Percentiles rank a stretch among this genome's conserved stretches.
phyloP scores from a whole-genome alignment of 92 coral and sea anemone genomes.

The Diadumene lineata region DNA sequence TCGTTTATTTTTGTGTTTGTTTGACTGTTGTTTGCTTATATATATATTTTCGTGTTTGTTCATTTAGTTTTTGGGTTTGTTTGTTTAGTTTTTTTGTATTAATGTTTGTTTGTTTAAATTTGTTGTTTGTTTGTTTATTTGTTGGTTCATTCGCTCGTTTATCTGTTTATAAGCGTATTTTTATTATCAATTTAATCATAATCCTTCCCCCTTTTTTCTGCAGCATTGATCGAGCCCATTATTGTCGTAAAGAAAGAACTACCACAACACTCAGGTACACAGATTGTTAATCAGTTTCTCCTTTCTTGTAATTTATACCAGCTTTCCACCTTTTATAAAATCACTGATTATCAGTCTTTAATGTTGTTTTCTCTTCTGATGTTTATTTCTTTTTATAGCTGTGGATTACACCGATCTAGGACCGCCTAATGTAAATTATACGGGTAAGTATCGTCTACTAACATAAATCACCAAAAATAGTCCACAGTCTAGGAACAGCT shows the following conservation, averaged over 20 bases:
- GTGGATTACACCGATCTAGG: slow-evolving; percentile 32
- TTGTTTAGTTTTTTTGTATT: no score
- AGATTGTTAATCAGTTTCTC: not conserved
- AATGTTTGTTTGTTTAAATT: no score
- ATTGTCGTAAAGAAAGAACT: slow-evolving; percentile 22
- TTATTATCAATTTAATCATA: not conserved
- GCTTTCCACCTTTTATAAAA: no score
- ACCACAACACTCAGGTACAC: slow-evolving; percentile 28
- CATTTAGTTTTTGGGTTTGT: no score
- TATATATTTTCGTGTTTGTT: not conserved
- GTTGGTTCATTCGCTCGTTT: not conserved
- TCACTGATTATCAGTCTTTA: no score
- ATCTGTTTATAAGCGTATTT: not conserved
- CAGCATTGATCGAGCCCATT: slow-evolving; percentile 31
- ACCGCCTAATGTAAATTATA: slow-evolving; percentile 23
- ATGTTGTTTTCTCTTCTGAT: not conserved
- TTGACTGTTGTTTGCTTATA: not conserved
- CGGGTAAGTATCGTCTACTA: slow-evolving; percentile 26
- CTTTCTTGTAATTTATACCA: not conserved
- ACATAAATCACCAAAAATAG: no score
- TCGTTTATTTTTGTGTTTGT: not conserved
- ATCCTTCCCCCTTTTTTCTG: not conserved
- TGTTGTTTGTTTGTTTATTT: not conserved
- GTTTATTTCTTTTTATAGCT: not conserved
- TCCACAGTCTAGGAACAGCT: no score